phyloP scores from a whole-genome alignment of 2,113 vertebrate species.

The Chroicocephalus ridibundus region DNA sequence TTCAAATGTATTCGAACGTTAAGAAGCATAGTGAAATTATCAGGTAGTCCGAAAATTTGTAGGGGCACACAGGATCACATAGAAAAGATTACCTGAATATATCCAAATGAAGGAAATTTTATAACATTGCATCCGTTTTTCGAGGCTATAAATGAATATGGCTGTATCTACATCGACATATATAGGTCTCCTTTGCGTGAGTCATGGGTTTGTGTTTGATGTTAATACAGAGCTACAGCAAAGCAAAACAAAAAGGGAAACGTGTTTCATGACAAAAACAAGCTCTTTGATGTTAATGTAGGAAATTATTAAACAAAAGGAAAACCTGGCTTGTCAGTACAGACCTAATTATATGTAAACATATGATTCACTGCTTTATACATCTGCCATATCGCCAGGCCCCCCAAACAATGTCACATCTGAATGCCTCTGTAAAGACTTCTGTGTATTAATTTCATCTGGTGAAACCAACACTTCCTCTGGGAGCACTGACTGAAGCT shows the following conservation, averaged over 20 bases:
- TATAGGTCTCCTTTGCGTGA: background rate
- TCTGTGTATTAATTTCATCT: conserved; percentile 75
- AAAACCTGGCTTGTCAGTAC: conserved; percentile 71
- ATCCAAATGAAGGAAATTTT: background rate
- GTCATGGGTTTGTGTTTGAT: conserved; percentile 5
- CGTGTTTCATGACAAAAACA: conserved; percentile 47
- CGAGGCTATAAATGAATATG: background rate
- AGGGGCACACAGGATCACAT: background rate
- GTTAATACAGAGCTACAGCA: background rate
- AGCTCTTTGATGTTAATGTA: conserved; percentile 70
- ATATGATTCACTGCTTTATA: conserved; percentile 70
- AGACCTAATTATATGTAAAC: conserved; percentile 72
- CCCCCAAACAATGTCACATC: conserved; percentile 75
- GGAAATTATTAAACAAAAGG: conserved; percentile 75
- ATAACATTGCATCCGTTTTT: background rate
- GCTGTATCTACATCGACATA: background rate
- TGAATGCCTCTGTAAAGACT: conserved; percentile 70
- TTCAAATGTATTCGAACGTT: background rate
- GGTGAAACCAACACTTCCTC: conserved; percentile 80
- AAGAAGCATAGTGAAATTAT: background rate
- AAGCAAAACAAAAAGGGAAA: conserved; percentile 56
- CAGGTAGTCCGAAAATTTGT: background rate
- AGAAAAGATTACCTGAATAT: background rate
- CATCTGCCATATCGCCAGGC: conserved; percentile 70
- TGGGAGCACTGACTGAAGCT: conserved; percentile 80